A percentile compares a stretch with the other conserved stretches of the same genome.
Conservation (phyloP, 2,888 invertebrate species). For the Drosophila atripex region DNA sequence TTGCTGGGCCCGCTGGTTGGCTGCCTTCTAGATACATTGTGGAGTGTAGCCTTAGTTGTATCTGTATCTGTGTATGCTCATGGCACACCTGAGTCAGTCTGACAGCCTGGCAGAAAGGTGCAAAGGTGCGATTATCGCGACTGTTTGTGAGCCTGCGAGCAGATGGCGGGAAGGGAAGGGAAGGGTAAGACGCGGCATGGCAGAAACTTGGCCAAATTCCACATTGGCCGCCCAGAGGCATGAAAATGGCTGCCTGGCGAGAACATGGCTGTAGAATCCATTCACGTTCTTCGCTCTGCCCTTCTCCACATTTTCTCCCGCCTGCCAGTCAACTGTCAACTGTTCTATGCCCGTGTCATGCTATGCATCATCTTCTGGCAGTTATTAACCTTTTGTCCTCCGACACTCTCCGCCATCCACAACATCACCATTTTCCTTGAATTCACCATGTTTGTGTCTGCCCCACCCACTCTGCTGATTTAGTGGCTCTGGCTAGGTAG, state of each 20-base stretch:
- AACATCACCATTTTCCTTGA: neutral
- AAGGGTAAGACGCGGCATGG: neutral
- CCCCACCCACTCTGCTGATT: slow-evolving; percentile 50
- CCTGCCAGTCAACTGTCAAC: slow-evolving; percentile 78
- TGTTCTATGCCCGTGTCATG: slow-evolving; percentile 67
- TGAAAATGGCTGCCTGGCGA: slow-evolving; percentile 77
- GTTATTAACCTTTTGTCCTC: slow-evolving; percentile 73
- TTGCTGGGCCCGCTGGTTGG: slow-evolving; percentile 48
- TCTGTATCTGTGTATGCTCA: slow-evolving; percentile 30
- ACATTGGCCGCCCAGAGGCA: slow-evolving; percentile 64
- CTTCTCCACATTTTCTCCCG: slow-evolving; percentile 7
- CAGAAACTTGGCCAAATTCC: slow-evolving; percentile 70
- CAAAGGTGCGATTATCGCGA: slow-evolving; percentile 77
- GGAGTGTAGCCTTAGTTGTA: slow-evolving; percentile 26
- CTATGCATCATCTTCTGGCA: slow-evolving; percentile 79
- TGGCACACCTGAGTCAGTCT: slow-evolving; percentile 67
- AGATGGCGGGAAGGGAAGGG: slow-evolving; percentile 4
- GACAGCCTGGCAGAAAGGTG: slow-evolving; percentile 67
- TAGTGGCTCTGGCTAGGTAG: slow-evolving; percentile 52
- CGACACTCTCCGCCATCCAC: neutral
- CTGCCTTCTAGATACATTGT: slow-evolving; percentile 45
- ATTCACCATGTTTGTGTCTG: neutral
- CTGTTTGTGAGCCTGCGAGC: slow-evolving; percentile 23
- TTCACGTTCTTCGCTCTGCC: slow-evolving; percentile 21
- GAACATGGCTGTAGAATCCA: slow-evolving; percentile 47